A percentile compares a stretch with the other conserved stretches of the same genome.
These are phyloP conservation scores for Megatriorchis doriae DNA, from an alignment of 2,113 vertebrate genomes.

Conservation along the genomic window DNA sequence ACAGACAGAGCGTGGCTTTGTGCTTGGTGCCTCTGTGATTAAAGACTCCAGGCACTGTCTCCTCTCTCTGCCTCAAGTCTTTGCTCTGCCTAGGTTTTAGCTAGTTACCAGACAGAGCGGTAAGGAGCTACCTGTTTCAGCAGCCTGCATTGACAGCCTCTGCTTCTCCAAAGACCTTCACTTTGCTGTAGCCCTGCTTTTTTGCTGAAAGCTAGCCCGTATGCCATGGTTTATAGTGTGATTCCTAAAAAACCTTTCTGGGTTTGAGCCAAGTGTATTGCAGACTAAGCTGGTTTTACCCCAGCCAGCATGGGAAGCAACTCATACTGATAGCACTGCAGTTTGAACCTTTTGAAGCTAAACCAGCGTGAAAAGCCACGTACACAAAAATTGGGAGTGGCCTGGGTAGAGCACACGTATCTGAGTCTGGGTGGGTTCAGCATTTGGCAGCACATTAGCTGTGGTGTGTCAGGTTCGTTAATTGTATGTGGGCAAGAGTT, in stretches of 20 bases:
- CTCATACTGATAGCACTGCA: accelerated
- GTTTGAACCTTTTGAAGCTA: background rate
- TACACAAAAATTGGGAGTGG: background rate
- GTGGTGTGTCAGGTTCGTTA: background rate
- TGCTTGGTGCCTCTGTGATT: background rate
- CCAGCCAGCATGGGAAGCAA: background rate
- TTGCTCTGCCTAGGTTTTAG: background rate
- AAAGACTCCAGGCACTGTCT: background rate
- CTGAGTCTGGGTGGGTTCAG: background rate
- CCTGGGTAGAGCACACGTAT: background rate
- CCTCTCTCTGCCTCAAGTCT: background rate
- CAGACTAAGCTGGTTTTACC: background rate
- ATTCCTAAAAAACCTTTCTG: background rate
- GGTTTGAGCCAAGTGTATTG: background rate
- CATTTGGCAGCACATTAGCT: background rate
- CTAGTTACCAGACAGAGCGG: background rate
- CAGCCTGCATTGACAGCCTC: background rate
- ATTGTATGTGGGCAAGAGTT: background rate
- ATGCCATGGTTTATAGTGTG: accelerated
- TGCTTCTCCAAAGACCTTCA: background rate
- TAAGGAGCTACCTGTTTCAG: background rate
- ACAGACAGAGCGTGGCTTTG: background rate
- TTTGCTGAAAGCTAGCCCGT: background rate
- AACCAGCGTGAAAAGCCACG: accelerated
- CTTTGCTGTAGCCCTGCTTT: background rate